Base-by-base conservation (phyloP, 2,888 invertebrate species). In the Rhagophthalmus giganteus region DNA sequence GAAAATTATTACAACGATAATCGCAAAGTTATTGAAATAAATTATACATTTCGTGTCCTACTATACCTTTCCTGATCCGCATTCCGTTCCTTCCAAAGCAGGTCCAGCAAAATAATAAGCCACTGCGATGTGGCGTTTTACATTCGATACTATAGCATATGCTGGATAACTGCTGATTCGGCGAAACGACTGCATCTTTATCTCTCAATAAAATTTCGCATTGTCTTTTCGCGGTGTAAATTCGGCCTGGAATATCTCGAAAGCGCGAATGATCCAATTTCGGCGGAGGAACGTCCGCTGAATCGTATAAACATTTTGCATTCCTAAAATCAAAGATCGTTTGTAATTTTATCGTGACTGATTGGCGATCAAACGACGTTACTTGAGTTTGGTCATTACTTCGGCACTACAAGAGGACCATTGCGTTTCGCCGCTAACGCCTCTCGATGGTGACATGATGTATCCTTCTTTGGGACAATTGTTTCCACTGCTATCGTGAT, bases 391-490 rank as follows among this genome's bases (percentile, higher is more conserved):
- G 2, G 78, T 75, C 63, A 83, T 81, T 8, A 87, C 78, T 28
- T 81, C 76, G 0, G 87, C 86, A 67, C 88, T 89, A 72, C 89
- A 89, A 1, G 76, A 71, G 0, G 88, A 89, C 90, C 90, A 90
- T 9, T 82, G 79, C 1, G 88, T 87, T 73, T 90, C 89, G 4
- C 89, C 89, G 61, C 81, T 81, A 20, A 85, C 85, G 32, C 90
- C 89, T 57, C 89, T 79, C 2, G 88, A 88, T 1, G 89, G 87
- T 0, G 89, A 89, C 89, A 90, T 90, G 59, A 90, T 86, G 74
- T 79, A 89, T 1, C 89, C 89, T 68, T 89, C 87, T 65, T 84
- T 84, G 0, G 87, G 80, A 66, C 90, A 90, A 44, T 72, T 70
- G 70, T 89, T 89, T 26, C 84, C 83, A 10, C 80, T 81, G 25